These are phyloP conservation scores for Promerops cafer DNA, from an alignment of 2,113 vertebrate species.

Conservation along the genomic window DNA sequence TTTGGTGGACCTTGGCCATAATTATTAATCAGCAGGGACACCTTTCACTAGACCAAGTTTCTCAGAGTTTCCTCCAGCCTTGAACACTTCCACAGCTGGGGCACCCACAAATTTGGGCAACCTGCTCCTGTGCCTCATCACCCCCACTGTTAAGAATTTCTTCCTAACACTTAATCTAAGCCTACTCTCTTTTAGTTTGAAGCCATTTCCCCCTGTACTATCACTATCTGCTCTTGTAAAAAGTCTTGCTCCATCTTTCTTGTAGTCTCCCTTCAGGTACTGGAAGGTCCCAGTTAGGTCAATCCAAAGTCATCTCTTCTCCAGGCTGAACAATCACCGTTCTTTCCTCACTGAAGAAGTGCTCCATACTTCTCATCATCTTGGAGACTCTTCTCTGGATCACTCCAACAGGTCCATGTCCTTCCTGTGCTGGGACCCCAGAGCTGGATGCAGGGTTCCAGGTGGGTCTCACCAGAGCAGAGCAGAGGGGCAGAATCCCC, in stretches of 20 bases:
- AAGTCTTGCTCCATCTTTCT: background rate
- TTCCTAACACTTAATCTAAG: background rate
- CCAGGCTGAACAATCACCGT: background rate
- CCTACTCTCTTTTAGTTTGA: background rate
- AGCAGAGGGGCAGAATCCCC: background rate
- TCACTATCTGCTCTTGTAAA: background rate
- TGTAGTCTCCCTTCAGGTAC: background rate
- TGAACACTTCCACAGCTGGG: background rate
- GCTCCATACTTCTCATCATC: background rate
- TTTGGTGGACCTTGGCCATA: background rate
- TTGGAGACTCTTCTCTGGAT: background rate
- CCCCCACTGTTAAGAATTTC: background rate
- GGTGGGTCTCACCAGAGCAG: background rate
- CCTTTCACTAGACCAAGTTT: background rate
- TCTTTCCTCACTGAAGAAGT: background rate
- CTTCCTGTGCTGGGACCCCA: background rate
- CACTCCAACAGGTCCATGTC: accelerated
- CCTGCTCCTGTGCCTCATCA: background rate
- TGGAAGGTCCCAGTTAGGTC: background rate
- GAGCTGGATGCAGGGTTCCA: background rate
- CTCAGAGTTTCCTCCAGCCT: background rate
- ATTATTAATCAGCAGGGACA: background rate
- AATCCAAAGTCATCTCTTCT: background rate
- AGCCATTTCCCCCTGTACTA: background rate
- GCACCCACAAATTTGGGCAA: background rate